A percentile compares a stretch with the other conserved stretches of the same genome.
These are phyloP conservation scores for Nomia melanderi DNA, from an alignment of 1,140 invertebrate species.

Conservation along the genomic window DNA sequence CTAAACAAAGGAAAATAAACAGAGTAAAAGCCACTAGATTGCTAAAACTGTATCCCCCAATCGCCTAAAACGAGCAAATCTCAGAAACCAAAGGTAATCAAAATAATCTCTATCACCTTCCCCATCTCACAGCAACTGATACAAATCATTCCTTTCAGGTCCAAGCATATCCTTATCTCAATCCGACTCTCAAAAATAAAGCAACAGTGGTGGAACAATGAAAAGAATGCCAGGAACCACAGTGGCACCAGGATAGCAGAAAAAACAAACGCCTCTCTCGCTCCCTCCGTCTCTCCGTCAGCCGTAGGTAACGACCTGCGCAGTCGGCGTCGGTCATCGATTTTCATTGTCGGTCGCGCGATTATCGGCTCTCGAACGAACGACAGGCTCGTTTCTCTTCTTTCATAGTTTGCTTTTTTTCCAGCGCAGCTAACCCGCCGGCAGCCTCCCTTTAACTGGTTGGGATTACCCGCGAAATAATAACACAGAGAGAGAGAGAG, in stretches of 20 bases:
- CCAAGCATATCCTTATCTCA: too few relatives aligned
- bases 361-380: conserved; percentile 30
- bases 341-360: conserved; percentile 24
- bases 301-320: conserved; percentile 44
- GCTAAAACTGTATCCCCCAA: too few relatives aligned
- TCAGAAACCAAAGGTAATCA: too few relatives aligned
- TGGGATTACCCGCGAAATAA: conserved; percentile 64
- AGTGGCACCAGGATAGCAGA: conserved; percentile 74
- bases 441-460: background rate
- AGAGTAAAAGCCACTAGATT: too few relatives aligned
- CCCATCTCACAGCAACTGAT: too few relatives aligned
- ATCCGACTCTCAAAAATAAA: conserved; percentile 16
- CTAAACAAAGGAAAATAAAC: too few relatives aligned
- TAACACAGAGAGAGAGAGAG: conserved; percentile 70
- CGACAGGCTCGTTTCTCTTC: background rate
- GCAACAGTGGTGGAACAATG: conserved; percentile 23
- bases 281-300: too few relatives aligned
- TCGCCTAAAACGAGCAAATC: too few relatives aligned
- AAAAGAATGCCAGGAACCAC: conserved; percentile 71
- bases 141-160: too few relatives aligned
- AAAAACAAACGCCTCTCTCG: conserved; percentile 51
- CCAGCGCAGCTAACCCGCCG: background rate
- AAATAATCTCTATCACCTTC: too few relatives aligned
- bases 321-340: conserved; percentile 38
- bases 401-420: conserved; percentile 53